Base-by-base conservation (phyloP, 2,888 invertebrate genomes). In the Mycalesis mineus region DNA sequence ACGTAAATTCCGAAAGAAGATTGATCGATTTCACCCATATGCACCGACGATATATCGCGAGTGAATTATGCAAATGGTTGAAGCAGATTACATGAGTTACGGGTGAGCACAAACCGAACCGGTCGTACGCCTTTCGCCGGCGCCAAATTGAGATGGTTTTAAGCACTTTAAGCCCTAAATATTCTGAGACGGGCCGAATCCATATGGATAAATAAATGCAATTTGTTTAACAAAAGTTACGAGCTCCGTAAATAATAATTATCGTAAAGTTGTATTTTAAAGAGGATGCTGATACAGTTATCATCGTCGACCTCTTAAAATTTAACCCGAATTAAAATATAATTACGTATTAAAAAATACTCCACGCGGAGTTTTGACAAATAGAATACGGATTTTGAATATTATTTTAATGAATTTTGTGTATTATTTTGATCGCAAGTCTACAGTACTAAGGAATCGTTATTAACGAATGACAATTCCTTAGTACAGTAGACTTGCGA, bases 51-150 rank as follows among this genome's bases (percentile, higher is more conserved):
- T 72, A 70, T 67, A 72, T 68, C 65, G 47, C 37, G 61, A 62
- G 65, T 79, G 72, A 80, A 72, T 78, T 78, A 81, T 78, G 73
- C 77, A 71, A 72, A 72, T 68, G 68, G 68, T 74, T 73, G 73
- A 73, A 70, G 68, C 69, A 68, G 42, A 42, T 41, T 52, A 63
- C 59, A 58, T 61, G 45, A 47, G 52, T 55, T 41, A 52, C 31
- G 53, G 49, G 42, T 53, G 37, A 54, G 6, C 14, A 15, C 33
- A 9, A 8, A 47, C 47, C 17, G n/a, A 15, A 42, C 33, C 33
- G 33, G 50, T 29, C 50, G 11, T 36, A 31, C 42, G 15, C 17
- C 41, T 17, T 52, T 42, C 33, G 41, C 33, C 31, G 52, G 42
- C 52, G 42, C 52, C 42, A 42, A 15, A 52, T 15, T 41, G 15